Evolutionary conservation across 1,140 invertebrate genomes (phyloP), one percentile per base, ranked within the genome.

Genomic region (Heliconius nattereri): DNA sequence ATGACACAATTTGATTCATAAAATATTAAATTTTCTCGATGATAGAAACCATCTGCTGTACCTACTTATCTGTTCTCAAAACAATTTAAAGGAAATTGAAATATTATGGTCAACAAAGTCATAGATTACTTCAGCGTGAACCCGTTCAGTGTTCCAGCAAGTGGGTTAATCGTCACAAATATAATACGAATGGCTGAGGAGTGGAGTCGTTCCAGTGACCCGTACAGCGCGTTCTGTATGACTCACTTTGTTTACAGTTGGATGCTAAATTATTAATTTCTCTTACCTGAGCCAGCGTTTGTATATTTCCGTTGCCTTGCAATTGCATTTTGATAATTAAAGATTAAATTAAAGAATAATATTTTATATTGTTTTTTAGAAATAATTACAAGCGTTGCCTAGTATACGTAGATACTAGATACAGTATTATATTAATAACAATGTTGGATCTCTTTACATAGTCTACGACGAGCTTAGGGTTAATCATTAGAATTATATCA

Each of bases 121-220:
- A 76, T 84, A 85, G 81, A 89, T 87, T 86, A 85, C 74, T 78
- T 74, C 77, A 84, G 78, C 81, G 79, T 85, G 85, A 85, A 85
- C 81, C 76, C 82, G 85, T 83, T 89, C 90, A 85, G 88, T 85
- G 84, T 86, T 81, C 78, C 49, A 60, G 79, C 86, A 93, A 87
- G 76, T 91, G 78, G 92, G 91, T 93, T 91, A 93, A 91, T 92
- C 84, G 86, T 81, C 77, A 78, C 80, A 75, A 89, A 90, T 91
- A 89, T 90, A 86, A 89, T 90, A 85, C 83, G 79, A 86, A 76
- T 82, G 77, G 81, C 76, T 86, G 78, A 84, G 73, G 79, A 85
- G 78, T 80, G 77, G 76, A 85, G 80, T 72, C 81, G 88, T 60
- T 89, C 91, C 80, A 87, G 90, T 90, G 87, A 91, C 90, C 89